Base-by-base conservation (phyloP, 2,888 invertebrate genomes). In the Drosophila colorata region DNA sequence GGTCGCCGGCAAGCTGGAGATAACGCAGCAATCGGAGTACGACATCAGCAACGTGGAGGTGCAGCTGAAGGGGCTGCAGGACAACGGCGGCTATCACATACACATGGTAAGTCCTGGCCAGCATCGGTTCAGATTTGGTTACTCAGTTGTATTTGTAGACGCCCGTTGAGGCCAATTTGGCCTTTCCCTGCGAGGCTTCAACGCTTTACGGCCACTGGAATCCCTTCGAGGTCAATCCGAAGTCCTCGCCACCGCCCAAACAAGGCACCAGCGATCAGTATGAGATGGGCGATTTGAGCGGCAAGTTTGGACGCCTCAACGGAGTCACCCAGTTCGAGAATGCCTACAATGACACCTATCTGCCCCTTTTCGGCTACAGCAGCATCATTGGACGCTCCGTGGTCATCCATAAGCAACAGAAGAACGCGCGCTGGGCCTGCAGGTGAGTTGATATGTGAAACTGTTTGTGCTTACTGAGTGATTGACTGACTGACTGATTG, bases 201-300 rank as follows among this genome's bases (percentile, higher is more conserved):
- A 95, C 97, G 0, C 92, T 98, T 0, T 96, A 97, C 80, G 96
- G 95, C n/a, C 95, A 96, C 48, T 98, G 95, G 94, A 97, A 98
- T 92, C 98, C 98, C 0, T 94, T 95, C 83, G 94, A 94, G 49
- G 94, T 97, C 0, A 95, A 95, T 89, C 93, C 94, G 5, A 93
- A 93, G 1, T 91, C 93, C 0, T 94, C 94, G 0, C 96, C 96
- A 0, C 93, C 93, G 0, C 93, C 95, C 0, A 92, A 92, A 1
- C 73, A 90, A 90, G 97, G 97, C 14, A 96, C 97, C 0, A 94
- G 95, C 5, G 98, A 98, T 92, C 96, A 97, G 90, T 98, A 97
- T 89, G 95, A 96, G 93, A 94, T 97, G 90, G 98, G 98, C 0
- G 96, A 97, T 90, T 92, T 98, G 25, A 97, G 97, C 83, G 95